Conservation (phyloP, 2,797 vertebrate species). For the Sebastes dallii region DNA sequence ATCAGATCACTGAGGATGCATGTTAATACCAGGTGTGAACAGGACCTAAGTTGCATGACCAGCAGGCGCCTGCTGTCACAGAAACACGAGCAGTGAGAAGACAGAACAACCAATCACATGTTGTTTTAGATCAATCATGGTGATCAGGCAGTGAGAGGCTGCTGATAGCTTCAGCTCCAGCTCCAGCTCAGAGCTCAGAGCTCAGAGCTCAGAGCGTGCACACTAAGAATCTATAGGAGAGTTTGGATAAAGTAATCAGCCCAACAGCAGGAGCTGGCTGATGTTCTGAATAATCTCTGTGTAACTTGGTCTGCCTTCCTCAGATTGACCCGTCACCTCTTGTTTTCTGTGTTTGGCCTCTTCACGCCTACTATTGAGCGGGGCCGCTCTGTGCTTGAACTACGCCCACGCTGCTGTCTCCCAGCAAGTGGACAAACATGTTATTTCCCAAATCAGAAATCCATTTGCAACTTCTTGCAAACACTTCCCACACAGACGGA, state of each 20-base stretch:
- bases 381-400: conserved; percentile 39
- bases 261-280: background rate
- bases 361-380: conserved; percentile 48
- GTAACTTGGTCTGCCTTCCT: conserved; percentile 30
- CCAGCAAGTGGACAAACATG: conserved; percentile 58
- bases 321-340: conserved; percentile 41
- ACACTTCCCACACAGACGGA: conserved; percentile 57
- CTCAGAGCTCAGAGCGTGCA: background rate
- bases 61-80: background rate
- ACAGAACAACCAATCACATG: background rate
- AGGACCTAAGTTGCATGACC: too few species aligned
- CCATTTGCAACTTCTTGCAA: conserved; percentile 58
- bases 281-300: conserved; percentile 33
- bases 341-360: conserved; percentile 55
- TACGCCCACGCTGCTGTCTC: conserved; percentile 60
- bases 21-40: too few species aligned
- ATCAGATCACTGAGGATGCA: too few species aligned
- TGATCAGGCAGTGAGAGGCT: background rate
- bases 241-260: background rate
- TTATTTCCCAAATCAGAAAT: conserved; percentile 66
- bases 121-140: background rate
- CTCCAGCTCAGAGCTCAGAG: background rate
- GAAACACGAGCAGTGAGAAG: background rate
- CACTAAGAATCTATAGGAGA: background rate
- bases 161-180: background rate